Evolutionary conservation across 2,113 vertebrate genomes (phyloP).

Genomic region (Addax nasomaculatus): DNA sequence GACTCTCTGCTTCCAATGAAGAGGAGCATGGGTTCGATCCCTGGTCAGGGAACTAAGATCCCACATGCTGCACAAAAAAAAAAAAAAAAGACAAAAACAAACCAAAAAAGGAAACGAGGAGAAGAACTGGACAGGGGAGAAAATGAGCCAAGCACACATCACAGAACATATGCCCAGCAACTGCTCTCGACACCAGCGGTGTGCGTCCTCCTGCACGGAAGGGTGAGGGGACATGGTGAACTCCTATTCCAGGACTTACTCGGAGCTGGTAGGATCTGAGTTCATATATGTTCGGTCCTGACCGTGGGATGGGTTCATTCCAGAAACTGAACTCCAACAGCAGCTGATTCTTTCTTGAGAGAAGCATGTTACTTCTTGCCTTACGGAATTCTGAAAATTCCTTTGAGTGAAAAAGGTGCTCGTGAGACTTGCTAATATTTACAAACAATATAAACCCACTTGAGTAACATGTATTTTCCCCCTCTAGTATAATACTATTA

Average conservation of each 20-base stretch:
- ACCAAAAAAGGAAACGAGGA: neutral
- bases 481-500: neutral
- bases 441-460: neutral
- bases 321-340: conserved; percentile 98
- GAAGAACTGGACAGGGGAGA: neutral
- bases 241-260: conserved; percentile 79
- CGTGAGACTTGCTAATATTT: neutral
- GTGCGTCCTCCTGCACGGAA: neutral
- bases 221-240: neutral
- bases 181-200: neutral
- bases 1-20: neutral
- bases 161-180: neutral
- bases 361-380: conserved; percentile 93
- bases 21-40: neutral
- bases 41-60: neutral
- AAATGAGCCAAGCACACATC: neutral
- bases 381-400: conserved; percentile 90
- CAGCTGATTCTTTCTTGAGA: conserved; percentile 95
- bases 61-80: neutral
- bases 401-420: conserved; percentile 73
- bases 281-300: conserved; percentile 96
- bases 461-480: neutral
- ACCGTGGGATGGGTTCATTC: conserved; percentile 92
- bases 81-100: neutral
- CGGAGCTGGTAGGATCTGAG: conserved; percentile 95